Evolutionary conservation across 2,113 vertebrate species (phyloP).

Genomic region (Sylvietta virens): DNA sequence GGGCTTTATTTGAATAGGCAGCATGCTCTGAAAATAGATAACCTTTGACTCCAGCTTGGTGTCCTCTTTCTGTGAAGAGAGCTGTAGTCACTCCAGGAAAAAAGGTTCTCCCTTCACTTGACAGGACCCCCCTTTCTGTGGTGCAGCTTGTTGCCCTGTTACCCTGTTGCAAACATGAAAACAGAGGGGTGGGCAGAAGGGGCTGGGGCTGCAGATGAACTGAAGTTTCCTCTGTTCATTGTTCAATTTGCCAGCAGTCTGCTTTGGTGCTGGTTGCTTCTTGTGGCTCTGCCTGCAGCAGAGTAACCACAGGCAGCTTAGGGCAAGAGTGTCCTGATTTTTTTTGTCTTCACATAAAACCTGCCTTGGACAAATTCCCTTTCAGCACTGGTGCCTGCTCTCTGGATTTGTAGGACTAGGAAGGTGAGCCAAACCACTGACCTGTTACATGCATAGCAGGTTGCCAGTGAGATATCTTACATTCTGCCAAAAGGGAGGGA

Average conservation of each 20-base stretch:
- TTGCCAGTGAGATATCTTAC: neutral
- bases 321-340: neutral
- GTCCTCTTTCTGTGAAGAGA: neutral
- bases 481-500: neutral
- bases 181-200: neutral
- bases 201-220: neutral
- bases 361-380: neutral
- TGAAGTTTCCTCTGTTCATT: neutral
- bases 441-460: neutral
- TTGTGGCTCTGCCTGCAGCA: neutral
- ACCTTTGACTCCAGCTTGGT: conserved; percentile 46
- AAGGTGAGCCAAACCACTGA: neutral
- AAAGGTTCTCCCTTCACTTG: neutral
- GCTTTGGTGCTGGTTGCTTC: neutral
- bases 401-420: neutral
- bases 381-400: neutral
- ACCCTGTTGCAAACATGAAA: neutral
- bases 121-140: neutral
- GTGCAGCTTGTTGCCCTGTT: neutral
- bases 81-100: neutral
- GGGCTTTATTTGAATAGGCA: neutral
- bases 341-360: neutral
- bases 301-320: neutral
- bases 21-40: conserved; percentile 19
- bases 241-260: neutral